phyloP scores from a whole-genome alignment of 2,888 invertebrate genomes.

The Nasonovia ribisnigri region DNA sequence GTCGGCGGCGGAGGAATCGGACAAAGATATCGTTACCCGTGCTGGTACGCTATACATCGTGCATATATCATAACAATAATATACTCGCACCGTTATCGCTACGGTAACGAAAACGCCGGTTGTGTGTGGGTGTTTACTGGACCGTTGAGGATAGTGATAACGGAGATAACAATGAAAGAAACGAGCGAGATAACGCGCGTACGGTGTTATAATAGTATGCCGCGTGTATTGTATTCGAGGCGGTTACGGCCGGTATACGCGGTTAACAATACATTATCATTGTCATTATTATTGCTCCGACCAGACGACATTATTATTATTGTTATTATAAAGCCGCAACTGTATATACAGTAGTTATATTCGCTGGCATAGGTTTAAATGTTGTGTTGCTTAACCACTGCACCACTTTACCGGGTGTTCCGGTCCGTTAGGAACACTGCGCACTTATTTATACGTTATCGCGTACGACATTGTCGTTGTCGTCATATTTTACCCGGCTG shows the following conservation, averaged over 20 bases:
- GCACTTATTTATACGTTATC: not conserved
- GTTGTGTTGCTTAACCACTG: slow-evolving; percentile 18
- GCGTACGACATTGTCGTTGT: not conserved
- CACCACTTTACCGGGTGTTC: slow-evolving; percentile 13
- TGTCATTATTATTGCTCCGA: not conserved
- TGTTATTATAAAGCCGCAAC: not conserved
- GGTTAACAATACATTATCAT: not conserved
- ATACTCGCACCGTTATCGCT: not conserved
- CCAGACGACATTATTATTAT: not conserved
- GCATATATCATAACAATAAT: too few species aligned
- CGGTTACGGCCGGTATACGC: not conserved
- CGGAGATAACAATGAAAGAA: not conserved
- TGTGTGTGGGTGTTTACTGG: not conserved
- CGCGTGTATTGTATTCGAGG: not conserved
- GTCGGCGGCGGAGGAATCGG: not conserved
- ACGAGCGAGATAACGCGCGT: not conserved
- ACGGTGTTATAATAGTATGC: too few species aligned
- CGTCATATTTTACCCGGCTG: not conserved
- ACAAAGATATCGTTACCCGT: not conserved
- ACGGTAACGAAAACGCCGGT: not conserved
- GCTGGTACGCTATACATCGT: too few species aligned
- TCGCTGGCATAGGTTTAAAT: not conserved
- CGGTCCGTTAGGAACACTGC: slow-evolving; percentile 4
- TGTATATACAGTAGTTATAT: not conserved
- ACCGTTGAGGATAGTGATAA: slow-evolving; percentile 37